Conservation (phyloP, 1,140 invertebrate genomes). For the Ceratina australensis region DNA sequence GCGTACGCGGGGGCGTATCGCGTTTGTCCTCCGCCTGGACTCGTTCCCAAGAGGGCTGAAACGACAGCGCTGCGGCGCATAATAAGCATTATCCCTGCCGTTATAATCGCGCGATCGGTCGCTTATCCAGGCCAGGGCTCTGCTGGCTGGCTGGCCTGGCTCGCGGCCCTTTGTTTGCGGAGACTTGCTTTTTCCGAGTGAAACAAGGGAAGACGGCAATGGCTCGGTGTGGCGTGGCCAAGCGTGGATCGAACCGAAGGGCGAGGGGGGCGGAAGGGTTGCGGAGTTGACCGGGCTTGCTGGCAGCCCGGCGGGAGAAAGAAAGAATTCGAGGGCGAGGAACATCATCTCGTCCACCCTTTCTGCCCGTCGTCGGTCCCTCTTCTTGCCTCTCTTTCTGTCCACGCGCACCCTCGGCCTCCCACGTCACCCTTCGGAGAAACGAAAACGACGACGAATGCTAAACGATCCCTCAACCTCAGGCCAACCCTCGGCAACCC, state of each 20-base stretch:
- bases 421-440: conserved; percentile 42
- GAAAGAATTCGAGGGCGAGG: conserved; percentile 50
- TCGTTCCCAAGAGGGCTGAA: conserved; percentile 33
- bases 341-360: conserved; percentile 50
- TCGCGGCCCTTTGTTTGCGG: conserved; percentile 68
- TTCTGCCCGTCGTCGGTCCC: conserved; percentile 11
- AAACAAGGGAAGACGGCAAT: conserved; percentile 19
- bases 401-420: conserved; percentile 37
- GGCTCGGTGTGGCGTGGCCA: too few species aligned
- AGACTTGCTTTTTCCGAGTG: conserved; percentile 66
- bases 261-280: background rate
- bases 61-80: conserved; percentile 48
- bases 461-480: conserved; percentile 68
- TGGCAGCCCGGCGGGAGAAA: conserved; percentile 8
- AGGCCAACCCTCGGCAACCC: conserved; percentile 67
- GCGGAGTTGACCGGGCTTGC: conserved; percentile 5
- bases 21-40: conserved; percentile 24
- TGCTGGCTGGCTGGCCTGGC: conserved; percentile 48
- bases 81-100: conserved; percentile 65
- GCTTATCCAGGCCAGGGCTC: conserved; percentile 61
- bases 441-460: conserved; percentile 68
- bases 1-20: conserved; percentile 12
- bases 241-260: background rate
- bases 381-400: conserved; percentile 19
- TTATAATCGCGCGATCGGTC: conserved; percentile 61